Conservation (phyloP, 37 sponge, comb jelly and placozoan genomes). For the Eunapius fragilis region DNA sequence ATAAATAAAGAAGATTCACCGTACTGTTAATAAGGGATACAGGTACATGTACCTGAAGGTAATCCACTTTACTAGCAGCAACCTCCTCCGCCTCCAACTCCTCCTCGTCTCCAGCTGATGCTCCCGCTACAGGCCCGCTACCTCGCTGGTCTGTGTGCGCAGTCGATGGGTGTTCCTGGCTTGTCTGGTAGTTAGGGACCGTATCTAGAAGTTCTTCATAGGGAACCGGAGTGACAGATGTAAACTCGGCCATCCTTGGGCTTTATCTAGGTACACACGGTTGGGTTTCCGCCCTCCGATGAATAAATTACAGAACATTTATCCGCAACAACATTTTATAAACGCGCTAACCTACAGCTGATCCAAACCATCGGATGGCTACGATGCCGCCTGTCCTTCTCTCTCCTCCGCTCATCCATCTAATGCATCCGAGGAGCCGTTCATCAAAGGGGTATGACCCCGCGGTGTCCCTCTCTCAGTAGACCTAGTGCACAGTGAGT, state of each 20-base stretch:
- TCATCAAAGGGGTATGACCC: too few relatives aligned
- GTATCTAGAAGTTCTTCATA: background rate
- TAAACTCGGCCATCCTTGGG: background rate
- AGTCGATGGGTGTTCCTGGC: background rate
- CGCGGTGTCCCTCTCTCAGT: too few relatives aligned
- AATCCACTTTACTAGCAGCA: background rate
- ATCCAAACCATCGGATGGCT: too few relatives aligned
- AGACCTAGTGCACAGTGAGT: too few relatives aligned
- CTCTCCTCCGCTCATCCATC: too few relatives aligned
- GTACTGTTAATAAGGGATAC: background rate
- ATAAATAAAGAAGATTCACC: background rate
- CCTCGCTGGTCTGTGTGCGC: background rate
- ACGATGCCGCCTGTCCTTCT: too few relatives aligned
- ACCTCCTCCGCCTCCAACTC: background rate
- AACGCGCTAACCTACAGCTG: too few relatives aligned
- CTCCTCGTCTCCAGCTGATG: background rate
- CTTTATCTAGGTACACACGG: background rate
- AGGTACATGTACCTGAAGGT: background rate
- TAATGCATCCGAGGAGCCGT: too few relatives aligned
- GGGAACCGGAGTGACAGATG: background rate
- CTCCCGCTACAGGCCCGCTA: background rate
- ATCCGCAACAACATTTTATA: too few relatives aligned
- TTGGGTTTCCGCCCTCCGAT: background rate
- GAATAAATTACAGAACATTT: background rate
- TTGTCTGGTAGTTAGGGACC: background rate